phyloP scores from a whole-genome alignment of 2,888 invertebrate species.

The Scaptomyza caliginosa region DNA sequence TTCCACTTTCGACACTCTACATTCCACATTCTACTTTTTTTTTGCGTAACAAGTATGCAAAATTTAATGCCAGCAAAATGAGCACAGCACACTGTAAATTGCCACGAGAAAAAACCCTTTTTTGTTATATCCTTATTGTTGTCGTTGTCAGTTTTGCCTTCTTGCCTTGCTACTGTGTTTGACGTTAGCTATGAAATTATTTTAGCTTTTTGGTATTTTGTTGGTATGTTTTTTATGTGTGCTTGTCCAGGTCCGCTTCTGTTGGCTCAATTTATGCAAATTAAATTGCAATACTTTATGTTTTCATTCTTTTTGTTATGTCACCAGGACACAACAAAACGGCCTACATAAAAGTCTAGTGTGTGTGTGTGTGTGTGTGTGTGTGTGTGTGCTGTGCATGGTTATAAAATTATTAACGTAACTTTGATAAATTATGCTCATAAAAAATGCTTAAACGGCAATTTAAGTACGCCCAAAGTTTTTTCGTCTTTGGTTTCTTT shows the following conservation, averaged over 20 bases:
- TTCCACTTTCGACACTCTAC: conserved; percentile 38
- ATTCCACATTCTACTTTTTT: conserved; percentile 30
- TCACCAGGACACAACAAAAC: conserved; percentile 43
- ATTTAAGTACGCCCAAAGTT: conserved; percentile 76
- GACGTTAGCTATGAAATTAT: conserved; percentile 67
- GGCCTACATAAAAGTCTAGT: conserved; percentile 43
- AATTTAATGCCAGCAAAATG: conserved; percentile 74
- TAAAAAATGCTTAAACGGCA: conserved; percentile 76
- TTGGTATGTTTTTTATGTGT: conserved; percentile 39
- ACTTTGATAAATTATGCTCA: conserved; percentile 77
- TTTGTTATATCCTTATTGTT: conserved; percentile 34
- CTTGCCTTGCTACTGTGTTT: conserved; percentile 50
- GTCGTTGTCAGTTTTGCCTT: conserved; percentile 31
- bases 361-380: conserved; percentile 10
- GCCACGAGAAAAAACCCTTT: conserved; percentile 64
- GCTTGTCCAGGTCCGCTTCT: conserved; percentile 15
- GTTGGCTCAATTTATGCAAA: conserved; percentile 74
- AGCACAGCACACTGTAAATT: conserved; percentile 63
- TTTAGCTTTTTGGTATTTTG: conserved; percentile 63
- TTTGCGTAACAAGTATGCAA: conserved; percentile 51
- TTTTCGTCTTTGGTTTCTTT: neutral
- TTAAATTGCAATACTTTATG: conserved; percentile 76
- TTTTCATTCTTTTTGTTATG: conserved; percentile 41
- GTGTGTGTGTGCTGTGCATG: conserved; percentile 30
- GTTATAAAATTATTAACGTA: conserved; percentile 71